Conservation (phyloP, 2,797 vertebrate genomes). For the Arnoldichthys spilopterus region DNA sequence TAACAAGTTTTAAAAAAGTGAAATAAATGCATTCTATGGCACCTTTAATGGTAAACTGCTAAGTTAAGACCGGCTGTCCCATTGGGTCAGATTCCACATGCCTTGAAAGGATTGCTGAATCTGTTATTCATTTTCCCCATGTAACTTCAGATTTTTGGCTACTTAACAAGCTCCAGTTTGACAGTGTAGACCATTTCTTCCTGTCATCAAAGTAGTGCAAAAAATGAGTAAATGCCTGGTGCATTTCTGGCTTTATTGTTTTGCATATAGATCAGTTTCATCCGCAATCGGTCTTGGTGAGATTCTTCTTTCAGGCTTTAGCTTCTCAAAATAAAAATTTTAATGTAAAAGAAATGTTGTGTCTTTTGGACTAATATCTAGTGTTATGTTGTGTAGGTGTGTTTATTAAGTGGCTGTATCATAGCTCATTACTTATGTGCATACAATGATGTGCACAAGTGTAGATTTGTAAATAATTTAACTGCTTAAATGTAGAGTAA, state of each 20-base stretch:
- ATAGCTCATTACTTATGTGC: too few species aligned
- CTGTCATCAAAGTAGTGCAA: neutral
- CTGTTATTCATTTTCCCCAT: neutral
- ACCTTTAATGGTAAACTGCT: neutral
- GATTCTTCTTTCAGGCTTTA: neutral
- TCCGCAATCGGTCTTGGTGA: neutral
- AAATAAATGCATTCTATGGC: too few species aligned
- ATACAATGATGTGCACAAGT: too few species aligned
- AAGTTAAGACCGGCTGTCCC: neutral
- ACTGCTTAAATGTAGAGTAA: neutral
- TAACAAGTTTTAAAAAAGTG: too few species aligned
- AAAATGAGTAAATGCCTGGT: neutral
- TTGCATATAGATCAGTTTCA: neutral
- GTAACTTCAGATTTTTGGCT: neutral
- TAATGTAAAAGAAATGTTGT: too few species aligned
- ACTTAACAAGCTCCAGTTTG: neutral
- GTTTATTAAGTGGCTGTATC: too few species aligned
- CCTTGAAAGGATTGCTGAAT: neutral
- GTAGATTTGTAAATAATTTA: too few species aligned
- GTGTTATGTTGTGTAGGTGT: too few species aligned
- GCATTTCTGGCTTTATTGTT: neutral
- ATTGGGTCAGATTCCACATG: neutral
- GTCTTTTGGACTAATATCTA: too few species aligned
- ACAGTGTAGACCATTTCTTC: neutral
- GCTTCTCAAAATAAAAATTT: neutral